phyloP scores from a whole-genome alignment of 2,113 vertebrate species.

The Notiomystis cincta region DNA sequence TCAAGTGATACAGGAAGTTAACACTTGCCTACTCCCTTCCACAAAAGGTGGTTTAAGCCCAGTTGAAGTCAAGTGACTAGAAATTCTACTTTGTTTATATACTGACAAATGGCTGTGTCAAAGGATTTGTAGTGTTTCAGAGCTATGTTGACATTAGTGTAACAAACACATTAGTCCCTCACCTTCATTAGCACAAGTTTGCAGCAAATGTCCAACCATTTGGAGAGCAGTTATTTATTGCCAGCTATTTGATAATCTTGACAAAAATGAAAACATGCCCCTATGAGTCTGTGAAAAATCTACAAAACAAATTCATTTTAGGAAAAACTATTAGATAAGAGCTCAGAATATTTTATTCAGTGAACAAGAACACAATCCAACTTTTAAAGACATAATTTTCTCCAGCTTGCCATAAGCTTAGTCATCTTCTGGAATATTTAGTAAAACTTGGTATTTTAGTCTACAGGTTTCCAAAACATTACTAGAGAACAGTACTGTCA shows the following conservation, averaged over 20 bases:
- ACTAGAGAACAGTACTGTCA: slow-evolving; percentile 24
- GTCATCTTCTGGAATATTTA: slow-evolving; percentile 42
- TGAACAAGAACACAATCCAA: neutral
- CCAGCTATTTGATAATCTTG: slow-evolving; percentile 51
- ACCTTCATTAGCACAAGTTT: slow-evolving; percentile 40
- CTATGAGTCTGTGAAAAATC: neutral
- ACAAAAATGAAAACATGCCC: slow-evolving; percentile 45
- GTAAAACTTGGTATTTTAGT: neutral
- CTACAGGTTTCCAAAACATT: slow-evolving; percentile 28
- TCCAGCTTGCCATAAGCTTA: slow-evolving; percentile 39
- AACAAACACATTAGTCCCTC: slow-evolving; percentile 44
- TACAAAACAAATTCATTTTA: slow-evolving; percentile 4
- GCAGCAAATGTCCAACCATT: slow-evolving; percentile 61
- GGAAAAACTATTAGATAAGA: slow-evolving; percentile 11
- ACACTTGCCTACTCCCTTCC: neutral
- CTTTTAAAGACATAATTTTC: slow-evolving; percentile 12
- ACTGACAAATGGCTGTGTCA: slow-evolving; percentile 37
- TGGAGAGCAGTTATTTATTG: slow-evolving; percentile 50
- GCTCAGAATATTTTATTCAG: neutral
- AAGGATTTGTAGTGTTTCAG: slow-evolving; percentile 27
- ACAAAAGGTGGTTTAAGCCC: neutral
- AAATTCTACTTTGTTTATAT: slow-evolving; percentile 50
- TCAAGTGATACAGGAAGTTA: neutral
- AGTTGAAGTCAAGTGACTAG: neutral
- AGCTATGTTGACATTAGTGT: slow-evolving; percentile 49